Conservation (phyloP, 1,140 invertebrate genomes). For the Drosophila virilis region DNA sequence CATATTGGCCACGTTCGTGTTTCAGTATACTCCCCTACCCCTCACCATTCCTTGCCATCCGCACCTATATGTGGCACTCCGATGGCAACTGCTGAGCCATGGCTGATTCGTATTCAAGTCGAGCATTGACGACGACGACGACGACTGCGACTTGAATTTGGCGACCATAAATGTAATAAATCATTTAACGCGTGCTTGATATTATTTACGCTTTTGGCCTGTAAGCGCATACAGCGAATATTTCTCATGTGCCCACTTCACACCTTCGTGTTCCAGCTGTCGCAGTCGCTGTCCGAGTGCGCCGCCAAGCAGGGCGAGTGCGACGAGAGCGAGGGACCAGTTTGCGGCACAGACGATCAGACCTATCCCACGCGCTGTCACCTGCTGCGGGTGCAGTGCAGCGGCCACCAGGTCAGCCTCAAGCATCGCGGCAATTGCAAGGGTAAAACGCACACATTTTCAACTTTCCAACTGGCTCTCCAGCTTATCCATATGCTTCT, state of each 20-base stretch:
- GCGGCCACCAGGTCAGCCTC: slow-evolving; percentile 88
- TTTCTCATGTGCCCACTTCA: slow-evolving; percentile 45
- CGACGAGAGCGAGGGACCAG: slow-evolving; percentile 85
- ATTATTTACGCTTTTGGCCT: slow-evolving; percentile 49
- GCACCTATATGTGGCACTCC: neutral
- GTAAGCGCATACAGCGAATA: slow-evolving; percentile 25
- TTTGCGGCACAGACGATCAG: slow-evolving; percentile 92
- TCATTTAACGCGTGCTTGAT: slow-evolving; percentile 80
- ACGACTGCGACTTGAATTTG: slow-evolving; percentile 68
- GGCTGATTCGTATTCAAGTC: slow-evolving; percentile 71
- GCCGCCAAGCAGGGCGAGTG: slow-evolving; percentile 80
- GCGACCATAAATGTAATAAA: slow-evolving; percentile 75
- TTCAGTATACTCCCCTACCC: neutral
- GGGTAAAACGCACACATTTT: slow-evolving; percentile 84
- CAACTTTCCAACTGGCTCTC: neutral
- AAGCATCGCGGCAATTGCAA: slow-evolving; percentile 90
- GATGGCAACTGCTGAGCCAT: slow-evolving; percentile 10
- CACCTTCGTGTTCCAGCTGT: slow-evolving; percentile 26
- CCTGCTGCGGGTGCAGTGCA: slow-evolving; percentile 90
- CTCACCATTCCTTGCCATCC: too few species aligned
- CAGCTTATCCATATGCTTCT: neutral
- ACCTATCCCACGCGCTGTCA: slow-evolving; percentile 92
- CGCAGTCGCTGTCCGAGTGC: slow-evolving; percentile 77
- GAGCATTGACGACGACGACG: slow-evolving; percentile 35
- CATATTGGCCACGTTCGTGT: slow-evolving; percentile 55